These are phyloP conservation scores for Thereva unica DNA, from an alignment of 2,888 invertebrate genomes.

Conservation along the genomic window DNA sequence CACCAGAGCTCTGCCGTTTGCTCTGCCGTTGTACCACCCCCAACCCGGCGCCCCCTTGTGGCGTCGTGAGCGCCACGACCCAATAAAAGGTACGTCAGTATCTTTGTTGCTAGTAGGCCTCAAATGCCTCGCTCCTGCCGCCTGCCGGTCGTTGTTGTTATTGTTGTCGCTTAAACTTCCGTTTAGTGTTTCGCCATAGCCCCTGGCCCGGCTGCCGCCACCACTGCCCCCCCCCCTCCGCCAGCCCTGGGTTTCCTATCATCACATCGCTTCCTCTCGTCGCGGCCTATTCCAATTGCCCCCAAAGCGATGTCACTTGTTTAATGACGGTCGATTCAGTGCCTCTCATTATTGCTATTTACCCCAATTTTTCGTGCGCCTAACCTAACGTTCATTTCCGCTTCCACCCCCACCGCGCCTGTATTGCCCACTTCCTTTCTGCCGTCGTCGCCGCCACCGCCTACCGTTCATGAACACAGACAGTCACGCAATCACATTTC, in stretches of 20 bases:
- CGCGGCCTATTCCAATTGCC: not conserved
- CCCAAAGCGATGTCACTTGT: constrained; percentile 16
- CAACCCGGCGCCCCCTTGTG: too few species aligned
- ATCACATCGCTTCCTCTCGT: not conserved
- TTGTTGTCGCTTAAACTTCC: constrained; percentile 36
- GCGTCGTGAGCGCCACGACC: too few species aligned
- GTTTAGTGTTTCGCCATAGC: not conserved
- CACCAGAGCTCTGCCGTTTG: too few species aligned
- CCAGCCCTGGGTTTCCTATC: too few species aligned
- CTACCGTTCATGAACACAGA: not conserved
- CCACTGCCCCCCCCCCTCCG: not conserved
- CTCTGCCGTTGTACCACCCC: too few species aligned
- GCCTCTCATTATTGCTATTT: constrained; percentile 29
- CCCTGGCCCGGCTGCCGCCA: constrained; percentile 2
- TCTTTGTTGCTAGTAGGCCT: too few species aligned
- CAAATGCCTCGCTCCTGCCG: constrained; percentile 1
- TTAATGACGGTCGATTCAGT: constrained; percentile 21
- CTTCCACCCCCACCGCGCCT: not conserved
- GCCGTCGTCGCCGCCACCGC: not conserved
- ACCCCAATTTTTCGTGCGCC: constrained; percentile 23
- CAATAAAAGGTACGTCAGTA: too few species aligned
- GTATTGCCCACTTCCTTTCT: not conserved
- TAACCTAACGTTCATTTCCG: constrained; percentile 12
- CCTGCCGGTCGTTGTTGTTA: constrained; percentile 26
- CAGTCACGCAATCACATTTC: constrained; percentile 35